Evolutionary conservation across 2,888 invertebrate genomes (phyloP), one percentile per base, ranked within the genome.

Genomic region (Ormyrus pomaceus): DNA sequence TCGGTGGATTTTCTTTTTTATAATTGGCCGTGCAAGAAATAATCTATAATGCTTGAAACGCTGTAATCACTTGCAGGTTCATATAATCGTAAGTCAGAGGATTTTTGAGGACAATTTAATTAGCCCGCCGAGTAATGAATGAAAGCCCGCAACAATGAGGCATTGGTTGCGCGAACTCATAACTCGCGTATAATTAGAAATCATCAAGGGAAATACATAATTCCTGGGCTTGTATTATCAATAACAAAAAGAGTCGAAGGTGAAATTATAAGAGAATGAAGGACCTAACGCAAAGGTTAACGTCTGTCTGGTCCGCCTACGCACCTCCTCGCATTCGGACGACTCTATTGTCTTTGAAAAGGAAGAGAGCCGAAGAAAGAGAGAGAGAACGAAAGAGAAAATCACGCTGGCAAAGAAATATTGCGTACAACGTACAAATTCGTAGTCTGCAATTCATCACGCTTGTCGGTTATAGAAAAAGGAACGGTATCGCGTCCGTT

Each of bases 301-400:
- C 75, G 80, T 70, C 71, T 84, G 83, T 77, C 79, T 83, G 83
- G 78, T 75, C 74, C 80, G 78, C 86, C 86, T 82, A 85, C 85
- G 81, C 83, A 80, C 76, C 82, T 83, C 80, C 82, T 85, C 82
- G 81, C 83, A 83, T 85, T 85, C 82, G 84, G 83, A 84, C 83
- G 82, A 84, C 83, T 86, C 85, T 86, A 86, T 86, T 85, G 86
- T 85, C 85, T 86, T 84, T 83, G 77, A 76, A 79, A 65, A 50
- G 45, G 61, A 62, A 50, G 13, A 59, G 58, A 68, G 50, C 45
- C 13, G n/a, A n/a, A 53, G 11, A 8, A 11, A 19, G 58, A 74
- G 65, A 74, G 34, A 58, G 51, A 62, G 65, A 65, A 6, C 48
- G 48, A 9, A 9, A 13, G 19, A 51, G 64, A 59, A 51, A 46